phyloP scores from a whole-genome alignment of 2,888 invertebrate species.

The Alentia gelatinosa region DNA sequence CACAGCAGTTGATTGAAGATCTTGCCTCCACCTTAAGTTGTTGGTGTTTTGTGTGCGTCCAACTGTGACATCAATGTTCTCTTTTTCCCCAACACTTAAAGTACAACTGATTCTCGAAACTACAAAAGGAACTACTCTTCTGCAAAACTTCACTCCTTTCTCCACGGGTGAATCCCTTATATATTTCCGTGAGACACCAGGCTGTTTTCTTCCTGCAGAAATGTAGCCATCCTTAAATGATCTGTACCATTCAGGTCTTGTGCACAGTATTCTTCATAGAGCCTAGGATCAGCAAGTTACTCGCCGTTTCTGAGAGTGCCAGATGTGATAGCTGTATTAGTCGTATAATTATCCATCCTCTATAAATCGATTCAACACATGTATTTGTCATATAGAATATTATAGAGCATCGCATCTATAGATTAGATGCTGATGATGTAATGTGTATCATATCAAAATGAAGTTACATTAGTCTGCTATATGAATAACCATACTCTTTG shows the following conservation, averaged over 20 bases:
- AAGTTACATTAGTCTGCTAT: background rate
- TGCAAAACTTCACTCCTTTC: slow-evolving; percentile 11
- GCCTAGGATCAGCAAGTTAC: background rate
- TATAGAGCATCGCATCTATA: background rate
- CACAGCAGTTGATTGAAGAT: background rate
- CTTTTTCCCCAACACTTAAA: background rate
- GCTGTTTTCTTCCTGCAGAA: background rate
- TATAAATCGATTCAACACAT: background rate
- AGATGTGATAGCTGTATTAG: background rate
- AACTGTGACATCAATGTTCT: background rate
- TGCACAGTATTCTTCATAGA: background rate
- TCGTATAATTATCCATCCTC: background rate
- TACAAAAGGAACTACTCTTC: background rate
- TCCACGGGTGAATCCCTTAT: slow-evolving; percentile 20
- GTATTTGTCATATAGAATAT: background rate
- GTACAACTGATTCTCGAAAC: slow-evolving; percentile 25
- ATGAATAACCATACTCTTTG: slow-evolving; percentile 7
- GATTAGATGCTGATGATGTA: background rate
- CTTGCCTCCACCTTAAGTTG: background rate
- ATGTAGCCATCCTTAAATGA: background rate
- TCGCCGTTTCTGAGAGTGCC: background rate
- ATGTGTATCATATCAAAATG: background rate
- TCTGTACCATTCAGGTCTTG: background rate
- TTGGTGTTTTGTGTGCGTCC: background rate
- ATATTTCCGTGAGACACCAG: slow-evolving; percentile 20